Evolutionary conservation across 1,140 invertebrate species (phyloP), one percentile per base, ranked within the genome.

Genomic region (Camponotus pennsylvanicus): DNA sequence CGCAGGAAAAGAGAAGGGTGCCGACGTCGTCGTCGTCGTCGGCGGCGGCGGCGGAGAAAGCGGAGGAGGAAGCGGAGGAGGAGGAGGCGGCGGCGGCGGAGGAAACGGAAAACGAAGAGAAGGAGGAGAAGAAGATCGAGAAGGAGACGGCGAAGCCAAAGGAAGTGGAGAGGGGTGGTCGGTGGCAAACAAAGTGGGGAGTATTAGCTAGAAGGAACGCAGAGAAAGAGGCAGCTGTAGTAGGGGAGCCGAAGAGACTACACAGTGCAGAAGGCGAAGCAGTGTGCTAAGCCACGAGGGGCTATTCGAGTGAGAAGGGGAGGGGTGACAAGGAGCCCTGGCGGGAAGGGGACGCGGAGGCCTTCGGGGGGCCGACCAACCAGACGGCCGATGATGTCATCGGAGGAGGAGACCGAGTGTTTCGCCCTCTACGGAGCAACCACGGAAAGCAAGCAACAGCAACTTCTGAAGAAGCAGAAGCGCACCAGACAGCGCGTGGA

Each of bases 401-500:
- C 97, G 97, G 98, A 98, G 97, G 97, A 98, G 97, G 97, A 98
- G 96, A 97, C 97, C 96, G 97, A 97, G 96, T 97, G 97, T 96
- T 98, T 97, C 97, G 97, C 97, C 96, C 97, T 98, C 97, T 98
- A 97, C 96, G 97, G 97, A 97, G 97, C 94, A 95, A 93, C 92
- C 90, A 95, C 94, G 94, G 95, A 95, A 93, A 95, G 95, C 93
- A 95, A 95, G 95, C 95, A 95, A 94, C 95, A 95, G 95, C 95
- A 97, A 97, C 97, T 98, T 96, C 96, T 98, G 96, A 98, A 98
- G 97, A 98, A 98, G 97, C 96, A 96, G 96, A 98, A 98, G 96
- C 97, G 98, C 96, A 97, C 97, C 96, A 97, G 98, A 97, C 98
- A 98, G 97, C 97, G 98, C 96, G 98, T 98, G 96, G 98, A 98